Evolutionary conservation across 2,797 vertebrate species (phyloP), one percentile per base, ranked within the genome.

Genomic region (Smutsia gigantea): DNA sequence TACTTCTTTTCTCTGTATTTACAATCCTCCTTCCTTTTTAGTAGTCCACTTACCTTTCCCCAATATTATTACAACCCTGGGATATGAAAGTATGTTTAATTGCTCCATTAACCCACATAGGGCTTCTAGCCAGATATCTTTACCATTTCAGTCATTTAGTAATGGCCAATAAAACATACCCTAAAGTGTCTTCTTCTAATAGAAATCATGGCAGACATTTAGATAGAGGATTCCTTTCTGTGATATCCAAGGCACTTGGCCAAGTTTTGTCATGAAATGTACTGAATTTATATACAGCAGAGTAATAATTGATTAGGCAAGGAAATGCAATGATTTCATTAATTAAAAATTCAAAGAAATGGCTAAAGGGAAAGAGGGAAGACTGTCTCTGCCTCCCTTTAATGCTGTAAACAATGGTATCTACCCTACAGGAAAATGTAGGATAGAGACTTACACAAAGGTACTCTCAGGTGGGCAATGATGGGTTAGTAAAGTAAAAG

Each of bases 41-140:
- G 34, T 0, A 3, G 8, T 11, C 61, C 2, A 0, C 12, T 0
- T 82, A 93, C 53, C 77, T 96, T 86, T 34, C 66, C 1, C 0
- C 57, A 14, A 66, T 85, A 61, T 84, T 95, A 63, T 77, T 74
- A 29, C 4, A 84, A 53, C 46, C 23, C 46, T 71, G 75, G 64
- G 78, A 74, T 83, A n/a, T 61, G 96, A 89, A 89, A 78, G 75
- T 84, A 91, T 86, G 87, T 86, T 96, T 97, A 96, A 85, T 97
- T 97, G 92, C 92, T 93, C 90, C 95, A 95, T 96, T 95, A 49
- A 69, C 95, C 81, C 93, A 82, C 94, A 96, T 9, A 90, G 88
- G 88, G 96, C 96, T 96, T 91, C 90, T 71, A 93, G 95, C 92
- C 75, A 98, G 85, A 71, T 92, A 68, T 78, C 90, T 69, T 93